Percentiles rank a stretch among this genome's conserved stretches.
Conservation (phyloP, 2,797 vertebrate genomes). For the Eupleurogrammus muticus region DNA sequence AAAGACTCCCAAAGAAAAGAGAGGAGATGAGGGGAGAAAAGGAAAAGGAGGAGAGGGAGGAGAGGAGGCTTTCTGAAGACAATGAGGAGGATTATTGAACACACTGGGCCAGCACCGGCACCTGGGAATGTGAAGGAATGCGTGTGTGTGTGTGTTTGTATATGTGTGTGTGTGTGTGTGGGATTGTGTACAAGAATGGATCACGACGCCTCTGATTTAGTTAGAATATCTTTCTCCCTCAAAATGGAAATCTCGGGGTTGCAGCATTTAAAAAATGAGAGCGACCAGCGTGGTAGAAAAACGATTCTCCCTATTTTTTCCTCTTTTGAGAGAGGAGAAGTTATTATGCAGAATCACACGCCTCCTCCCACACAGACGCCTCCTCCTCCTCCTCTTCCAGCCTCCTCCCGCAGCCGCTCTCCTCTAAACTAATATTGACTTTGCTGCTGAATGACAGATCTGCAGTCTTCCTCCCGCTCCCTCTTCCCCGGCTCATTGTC, state of each 20-base stretch:
- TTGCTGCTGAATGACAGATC: conserved; percentile 67
- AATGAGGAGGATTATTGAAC: conserved; percentile 64
- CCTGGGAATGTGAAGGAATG: conserved; percentile 62
- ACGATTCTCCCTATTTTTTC: conserved; percentile 1
- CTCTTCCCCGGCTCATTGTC: conserved; percentile 61
- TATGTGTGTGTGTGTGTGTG: neutral
- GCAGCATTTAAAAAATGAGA: conserved; percentile 14
- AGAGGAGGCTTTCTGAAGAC: conserved; percentile 53
- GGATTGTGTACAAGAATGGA: neutral
- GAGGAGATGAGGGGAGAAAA: conserved; percentile 37
- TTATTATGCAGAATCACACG: conserved; percentile 47
- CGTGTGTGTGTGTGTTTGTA: conserved; percentile 27
- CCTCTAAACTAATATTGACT: conserved; percentile 77
- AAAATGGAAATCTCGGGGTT: conserved; percentile 2
- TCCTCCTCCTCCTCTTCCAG: conserved; percentile 30
- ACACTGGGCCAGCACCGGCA: conserved; percentile 51
- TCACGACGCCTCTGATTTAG: neutral
- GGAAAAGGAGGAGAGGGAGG: conserved; percentile 32
- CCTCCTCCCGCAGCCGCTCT: conserved; percentile 47
- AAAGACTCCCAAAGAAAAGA: conserved; percentile 64
- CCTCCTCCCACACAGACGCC: conserved; percentile 24
- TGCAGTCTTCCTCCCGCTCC: conserved; percentile 41
- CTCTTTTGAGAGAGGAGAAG: neutral
- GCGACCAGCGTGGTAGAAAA: conserved; percentile 5
- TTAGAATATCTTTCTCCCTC: neutral